Evolutionary conservation across 2,113 vertebrate genomes (phyloP), one percentile per base, ranked within the genome.

Genomic region (Ammodytes dubius): DNA sequence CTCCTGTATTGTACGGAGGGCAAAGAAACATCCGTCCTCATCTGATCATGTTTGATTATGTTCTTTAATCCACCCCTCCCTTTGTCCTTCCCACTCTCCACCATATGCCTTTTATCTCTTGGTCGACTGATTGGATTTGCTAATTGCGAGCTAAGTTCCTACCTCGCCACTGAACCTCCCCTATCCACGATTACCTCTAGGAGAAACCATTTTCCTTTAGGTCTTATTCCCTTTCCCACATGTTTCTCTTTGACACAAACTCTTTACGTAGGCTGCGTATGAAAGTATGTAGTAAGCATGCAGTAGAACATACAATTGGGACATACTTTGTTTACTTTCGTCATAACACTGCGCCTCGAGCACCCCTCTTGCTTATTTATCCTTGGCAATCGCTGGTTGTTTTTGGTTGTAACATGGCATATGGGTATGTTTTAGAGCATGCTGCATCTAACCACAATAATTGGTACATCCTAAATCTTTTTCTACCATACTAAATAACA

Each of bases 41-140:
- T 84, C 63, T 74, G 8, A 67, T 73, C 64, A 50, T n/a, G 77
- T 82, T 88, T 89, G 71, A 84, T 86, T 65, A 11, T 45, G 59
- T 76, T 70, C 71, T 50, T 70, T 64, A 45, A 53, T 70, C 46
- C 15, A 0, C 63, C 57, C 66, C 61, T 43, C 50, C 40, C 53
- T 60, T 54, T 63, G 64, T 15, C n/a, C 50, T 53, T 66, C 56
- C 82, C 66, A 54, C 57, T 81, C 82, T 74, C 50, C 65, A 71
- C 74, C 84, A 74, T 78, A 61, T 73, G 43, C 53, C 83, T 91
- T 91, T 90, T 69, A 89, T 92, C 77, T 87, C 58, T 35, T 63
- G 75, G 49, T 85, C 87, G 27, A 87, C 67, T 72, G 76, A 87
- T 61, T 81, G 82, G 82, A 84, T 84, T 85, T 11, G 67, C 74